Percentiles rank a stretch among this genome's conserved stretches.
phyloP scores from a whole-genome alignment of 2,888 invertebrate genomes.

The Ectemnius lituratus region DNA sequence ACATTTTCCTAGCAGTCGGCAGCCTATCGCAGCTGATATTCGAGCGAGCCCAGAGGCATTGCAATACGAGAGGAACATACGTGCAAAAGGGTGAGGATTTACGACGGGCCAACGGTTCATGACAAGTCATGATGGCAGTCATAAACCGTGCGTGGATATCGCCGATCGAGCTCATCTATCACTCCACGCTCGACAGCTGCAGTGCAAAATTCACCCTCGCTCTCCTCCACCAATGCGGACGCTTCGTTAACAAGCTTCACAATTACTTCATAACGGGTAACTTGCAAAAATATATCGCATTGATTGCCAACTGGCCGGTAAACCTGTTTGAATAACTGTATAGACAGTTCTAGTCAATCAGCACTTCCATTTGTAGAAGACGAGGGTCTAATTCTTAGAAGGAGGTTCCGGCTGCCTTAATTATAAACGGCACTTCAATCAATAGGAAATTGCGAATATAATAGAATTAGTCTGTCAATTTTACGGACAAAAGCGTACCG shows the following conservation, averaged over 20 bases:
- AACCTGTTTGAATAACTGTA: too few species aligned
- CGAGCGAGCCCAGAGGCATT: too few species aligned
- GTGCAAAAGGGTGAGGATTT: slow-evolving; percentile 23
- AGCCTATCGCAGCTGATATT: too few species aligned
- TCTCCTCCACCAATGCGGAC: slow-evolving; percentile 24
- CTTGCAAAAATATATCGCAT: too few species aligned
- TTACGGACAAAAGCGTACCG: not conserved
- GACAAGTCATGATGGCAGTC: slow-evolving; percentile 36
- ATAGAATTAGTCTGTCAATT: not conserved
- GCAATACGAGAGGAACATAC: too few species aligned
- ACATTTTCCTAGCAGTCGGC: too few species aligned
- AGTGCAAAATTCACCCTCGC: slow-evolving; percentile 32
- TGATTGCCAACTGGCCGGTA: too few species aligned
- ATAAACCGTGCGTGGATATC: slow-evolving; percentile 37
- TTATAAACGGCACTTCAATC: not conserved
- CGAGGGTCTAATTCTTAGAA: too few species aligned
- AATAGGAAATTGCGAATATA: not conserved
- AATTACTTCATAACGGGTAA: slow-evolving; percentile 28
- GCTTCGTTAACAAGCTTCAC: slow-evolving; percentile 53
- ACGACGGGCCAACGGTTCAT: slow-evolving; percentile 28
- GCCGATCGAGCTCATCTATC: slow-evolving; percentile 48
- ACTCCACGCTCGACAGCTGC: slow-evolving; percentile 41
- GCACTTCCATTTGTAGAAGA: too few species aligned
- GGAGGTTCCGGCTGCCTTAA: too few species aligned
- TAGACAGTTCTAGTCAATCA: too few species aligned